Conservation (phyloP, 2,888 invertebrate species). For the Ormyrus nitidulus region DNA sequence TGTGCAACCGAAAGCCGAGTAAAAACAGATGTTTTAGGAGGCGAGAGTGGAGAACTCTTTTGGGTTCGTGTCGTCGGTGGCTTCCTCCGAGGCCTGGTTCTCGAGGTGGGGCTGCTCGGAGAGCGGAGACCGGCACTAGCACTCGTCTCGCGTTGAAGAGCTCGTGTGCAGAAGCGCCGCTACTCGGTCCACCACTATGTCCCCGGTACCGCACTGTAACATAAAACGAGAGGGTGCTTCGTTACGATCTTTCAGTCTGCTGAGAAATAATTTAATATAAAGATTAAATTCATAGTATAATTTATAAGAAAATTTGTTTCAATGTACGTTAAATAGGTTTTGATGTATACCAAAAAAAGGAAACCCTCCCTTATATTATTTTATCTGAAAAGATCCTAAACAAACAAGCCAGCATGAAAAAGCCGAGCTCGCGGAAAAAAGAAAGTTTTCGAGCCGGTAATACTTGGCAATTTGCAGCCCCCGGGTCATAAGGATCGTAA, state of each 20-base stretch:
- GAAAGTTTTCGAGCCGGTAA: neutral
- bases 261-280: too few relatives aligned
- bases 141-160: constrained; percentile 69
- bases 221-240: constrained; percentile 10
- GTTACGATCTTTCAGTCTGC: too few relatives aligned
- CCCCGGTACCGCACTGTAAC: constrained; percentile 67
- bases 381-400: too few relatives aligned
- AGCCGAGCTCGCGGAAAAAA: neutral
- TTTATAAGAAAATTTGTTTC: too few relatives aligned
- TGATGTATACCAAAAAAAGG: too few relatives aligned
- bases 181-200: constrained; percentile 67
- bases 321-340: too few relatives aligned
- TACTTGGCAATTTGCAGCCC: neutral
- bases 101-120: neutral
- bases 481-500: too few relatives aligned
- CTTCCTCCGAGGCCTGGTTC: neutral
- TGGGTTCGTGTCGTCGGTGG: neutral
- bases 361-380: too few relatives aligned
- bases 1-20: neutral
- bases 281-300: too few relatives aligned
- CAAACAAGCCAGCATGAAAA: neutral
- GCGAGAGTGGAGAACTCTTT: neutral
- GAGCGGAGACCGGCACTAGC: constrained; percentile 63
- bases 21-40: neutral
- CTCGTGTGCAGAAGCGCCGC: constrained; percentile 69